phyloP scores from a whole-genome alignment of 2,797 vertebrate genomes.

The Aselliscus stoliczkanus region DNA sequence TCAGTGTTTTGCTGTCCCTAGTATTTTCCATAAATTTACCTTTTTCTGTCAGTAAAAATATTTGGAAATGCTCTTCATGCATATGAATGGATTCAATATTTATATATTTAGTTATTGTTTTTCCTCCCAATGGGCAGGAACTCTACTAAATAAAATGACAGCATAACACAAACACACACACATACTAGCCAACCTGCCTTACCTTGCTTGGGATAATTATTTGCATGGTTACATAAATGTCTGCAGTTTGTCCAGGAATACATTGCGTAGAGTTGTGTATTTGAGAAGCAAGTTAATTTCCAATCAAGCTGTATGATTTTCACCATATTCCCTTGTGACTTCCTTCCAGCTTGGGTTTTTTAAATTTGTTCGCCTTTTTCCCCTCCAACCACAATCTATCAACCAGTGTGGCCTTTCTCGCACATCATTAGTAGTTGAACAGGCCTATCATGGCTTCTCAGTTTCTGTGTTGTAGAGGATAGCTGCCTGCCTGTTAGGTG shows the following conservation, averaged over 20 bases:
- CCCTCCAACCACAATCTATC: background rate
- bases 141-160: slow-evolving; percentile 9
- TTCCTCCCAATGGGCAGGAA: background rate
- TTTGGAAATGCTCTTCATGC: slow-evolving; percentile 9
- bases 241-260: background rate
- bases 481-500: background rate
- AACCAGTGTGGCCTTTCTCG: background rate
- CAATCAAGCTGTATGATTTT: background rate
- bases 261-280: background rate
- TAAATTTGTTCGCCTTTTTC: background rate
- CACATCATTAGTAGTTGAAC: background rate
- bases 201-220: background rate
- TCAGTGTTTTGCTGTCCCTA: background rate
- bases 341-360: background rate
- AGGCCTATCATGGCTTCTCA: background rate
- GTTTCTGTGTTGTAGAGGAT: background rate
- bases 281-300: background rate
- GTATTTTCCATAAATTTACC: slow-evolving; percentile 30
- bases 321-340: background rate
- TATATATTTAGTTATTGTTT: background rate
- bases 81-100: background rate
- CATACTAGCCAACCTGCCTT: background rate
- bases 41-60: background rate
- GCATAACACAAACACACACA: background rate
- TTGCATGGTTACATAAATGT: background rate